A percentile compares a stretch with the other conserved stretches of the same genome.
Evolutionary conservation across 2,113 vertebrate genomes (phyloP).

Genomic region (Xiphophorus couchianus): DNA sequence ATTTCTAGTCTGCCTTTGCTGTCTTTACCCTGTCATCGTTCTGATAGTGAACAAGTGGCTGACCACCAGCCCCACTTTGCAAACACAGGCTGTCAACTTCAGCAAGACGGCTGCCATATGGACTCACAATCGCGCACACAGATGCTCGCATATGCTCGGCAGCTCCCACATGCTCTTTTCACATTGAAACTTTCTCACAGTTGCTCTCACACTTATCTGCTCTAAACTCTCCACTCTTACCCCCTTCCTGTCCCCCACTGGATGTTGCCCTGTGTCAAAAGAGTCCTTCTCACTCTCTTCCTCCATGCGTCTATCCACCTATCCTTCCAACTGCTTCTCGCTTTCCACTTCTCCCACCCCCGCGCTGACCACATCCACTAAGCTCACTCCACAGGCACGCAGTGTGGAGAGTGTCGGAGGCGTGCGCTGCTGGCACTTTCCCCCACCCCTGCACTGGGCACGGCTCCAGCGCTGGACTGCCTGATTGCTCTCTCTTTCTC

Average conservation of each 20-base stretch:
- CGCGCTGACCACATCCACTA: constrained; percentile 80
- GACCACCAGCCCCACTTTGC: constrained; percentile 71
- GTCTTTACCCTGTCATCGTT: constrained; percentile 42
- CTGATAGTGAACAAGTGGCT: constrained; percentile 62
- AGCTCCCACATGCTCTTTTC: constrained; percentile 54
- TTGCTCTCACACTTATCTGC: constrained; percentile 48
- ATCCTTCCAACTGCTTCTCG: constrained; percentile 49
- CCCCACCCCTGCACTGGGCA: constrained; percentile 67
- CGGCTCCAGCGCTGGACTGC: constrained; percentile 63
- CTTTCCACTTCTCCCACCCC: constrained; percentile 67
- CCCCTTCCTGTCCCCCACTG: constrained; percentile 35
- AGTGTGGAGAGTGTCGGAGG: constrained; percentile 77
- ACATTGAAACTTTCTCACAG: constrained; percentile 58
- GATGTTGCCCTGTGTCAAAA: constrained; percentile 42
- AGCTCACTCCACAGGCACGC: constrained; percentile 80
- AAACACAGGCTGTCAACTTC: constrained; percentile 74
- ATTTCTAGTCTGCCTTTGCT: constrained; percentile 34
- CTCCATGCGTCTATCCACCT: constrained; percentile 31
- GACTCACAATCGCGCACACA: constrained; percentile 50
- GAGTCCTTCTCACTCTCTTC: constrained; percentile 50
- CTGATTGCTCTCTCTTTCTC: constrained; percentile 42
- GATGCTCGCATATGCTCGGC: constrained; percentile 47
- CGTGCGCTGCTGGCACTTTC: constrained; percentile 70
- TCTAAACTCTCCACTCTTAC: constrained; percentile 41
- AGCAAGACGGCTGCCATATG: constrained; percentile 53